phyloP scores from a whole-genome alignment of 2,113 vertebrate species.

The Eira barbara region DNA sequence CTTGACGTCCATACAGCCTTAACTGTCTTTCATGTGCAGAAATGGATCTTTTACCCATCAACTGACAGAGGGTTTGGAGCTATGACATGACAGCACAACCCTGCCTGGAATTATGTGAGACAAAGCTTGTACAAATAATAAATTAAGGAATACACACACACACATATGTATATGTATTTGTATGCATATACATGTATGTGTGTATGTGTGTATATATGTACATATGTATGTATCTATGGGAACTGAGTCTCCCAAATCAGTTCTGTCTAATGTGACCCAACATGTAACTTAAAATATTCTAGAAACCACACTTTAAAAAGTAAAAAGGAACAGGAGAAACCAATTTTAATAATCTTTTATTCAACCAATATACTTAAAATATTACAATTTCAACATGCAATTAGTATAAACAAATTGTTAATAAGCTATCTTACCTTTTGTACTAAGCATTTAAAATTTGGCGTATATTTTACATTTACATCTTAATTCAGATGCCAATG shows the following conservation, averaged over 20 bases:
- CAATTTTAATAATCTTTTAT: conserved; percentile 2
- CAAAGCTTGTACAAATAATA: neutral
- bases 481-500: neutral
- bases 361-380: neutral
- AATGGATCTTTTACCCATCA: neutral
- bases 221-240: neutral
- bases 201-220: no score
- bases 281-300: neutral
- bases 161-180: neutral
- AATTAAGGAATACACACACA: neutral
- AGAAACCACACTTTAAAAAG: neutral
- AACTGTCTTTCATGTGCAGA: neutral
- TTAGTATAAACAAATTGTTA: neutral
- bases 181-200: neutral
- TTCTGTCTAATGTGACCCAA: neutral
- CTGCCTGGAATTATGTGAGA: neutral
- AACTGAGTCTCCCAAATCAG: neutral
- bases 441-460: neutral
- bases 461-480: neutral
- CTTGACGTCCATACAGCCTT: neutral
- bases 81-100: neutral
- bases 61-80: neutral
- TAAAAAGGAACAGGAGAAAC: neutral
- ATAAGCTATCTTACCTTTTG: neutral
- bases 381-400: neutral